Evolutionary conservation across 2,888 invertebrate species (phyloP), one percentile per base, ranked within the genome.

Genomic region (Pachymerium ferrugineum): DNA sequence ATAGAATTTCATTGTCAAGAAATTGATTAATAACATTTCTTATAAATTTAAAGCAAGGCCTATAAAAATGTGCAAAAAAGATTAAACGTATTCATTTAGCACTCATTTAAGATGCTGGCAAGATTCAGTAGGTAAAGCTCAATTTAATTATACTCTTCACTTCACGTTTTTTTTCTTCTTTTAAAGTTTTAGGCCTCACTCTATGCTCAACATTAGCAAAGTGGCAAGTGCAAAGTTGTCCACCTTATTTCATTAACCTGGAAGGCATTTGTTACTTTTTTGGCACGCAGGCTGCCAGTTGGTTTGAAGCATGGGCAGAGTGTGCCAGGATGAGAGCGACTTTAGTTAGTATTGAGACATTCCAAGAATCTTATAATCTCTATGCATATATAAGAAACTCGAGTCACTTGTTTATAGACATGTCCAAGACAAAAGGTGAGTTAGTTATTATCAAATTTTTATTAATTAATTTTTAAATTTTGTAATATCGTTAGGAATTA

Each of bases 161-260:
- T n/a, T n/a, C n/a, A n/a, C n/a, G n/a, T n/a, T n/a, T n/a, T n/a
- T n/a, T n/a, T n/a, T n/a, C n/a, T n/a, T n/a, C n/a, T n/a, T n/a
- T n/a, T n/a, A n/a, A n/a, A n/a, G n/a, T n/a, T n/a, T n/a, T n/a
- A n/a, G n/a, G n/a, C n/a, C n/a, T n/a, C n/a, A n/a, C n/a, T n/a
- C n/a, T n/a, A n/a, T n/a, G n/a, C n/a, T n/a, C n/a, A n/a, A n/a
- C n/a, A n/a, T n/a, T n/a, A n/a, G n/a, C n/a, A n/a, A n/a, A n/a
- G n/a, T n/a, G n/a, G n/a, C n/a, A n/a, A n/a, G n/a, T n/a, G n/a
- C 47, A 47, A 47, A 47, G 19, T 1, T 68, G 68, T 68, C 68
- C 68, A 1, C 28, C 28, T 16, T 10, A 28, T n/a, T 68, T 68
- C 68, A 25, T 68, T 5, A 14, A 28, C 2, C 28, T 68, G 22